Evolutionary conservation across 2,113 vertebrate genomes (phyloP), one percentile per base, ranked within the genome.

Genomic region (Edolisoma coerulescens): DNA sequence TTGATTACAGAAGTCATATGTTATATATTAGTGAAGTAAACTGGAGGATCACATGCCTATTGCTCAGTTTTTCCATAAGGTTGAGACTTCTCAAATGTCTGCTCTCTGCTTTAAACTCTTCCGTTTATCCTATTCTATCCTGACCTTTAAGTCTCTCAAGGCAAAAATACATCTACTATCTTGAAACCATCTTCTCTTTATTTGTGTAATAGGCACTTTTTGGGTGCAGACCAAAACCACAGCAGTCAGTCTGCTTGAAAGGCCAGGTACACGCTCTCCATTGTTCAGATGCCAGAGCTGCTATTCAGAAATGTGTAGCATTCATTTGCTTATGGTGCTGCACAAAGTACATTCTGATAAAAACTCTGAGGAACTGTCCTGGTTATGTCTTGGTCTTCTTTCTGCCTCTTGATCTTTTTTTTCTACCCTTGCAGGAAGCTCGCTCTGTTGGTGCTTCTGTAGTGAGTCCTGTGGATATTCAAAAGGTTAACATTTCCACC

Each of bases 361-460:
- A 68, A 90, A n/a, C 63, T 64, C 63, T 63, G 56, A 19, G 32
- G 61, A 91, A 41, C 52, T 86, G 59, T 77, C 45, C 24, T 64
- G 18, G 26, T 32, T 70, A 33, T 45, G 54, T 94, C 37, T 76
- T 52, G 37, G 24, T 94, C 77, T 87, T 91, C 35, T 93, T 87
- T 71, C 94, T 96, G 84, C 57, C 60, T 81, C 78, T 96, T 98
- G 83, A 98, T 95, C 85, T 93, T 81, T 92, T 92, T 95, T 96
- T 94, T 98, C 96, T 98, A 7, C 96, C 89, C 26, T 98, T 98
- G 68, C 98, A 98, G 98, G 98, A 96, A 89, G 84, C 75, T 96
- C 92, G 71, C 68, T 98, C 97, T 98, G 68, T 96, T 97, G 97
- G 92, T 63, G 88, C 97, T 97, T 98, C 98, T 96, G 60, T 98